Conservation (phyloP, 1,140 invertebrate species). For the Bradysia coprophila region DNA sequence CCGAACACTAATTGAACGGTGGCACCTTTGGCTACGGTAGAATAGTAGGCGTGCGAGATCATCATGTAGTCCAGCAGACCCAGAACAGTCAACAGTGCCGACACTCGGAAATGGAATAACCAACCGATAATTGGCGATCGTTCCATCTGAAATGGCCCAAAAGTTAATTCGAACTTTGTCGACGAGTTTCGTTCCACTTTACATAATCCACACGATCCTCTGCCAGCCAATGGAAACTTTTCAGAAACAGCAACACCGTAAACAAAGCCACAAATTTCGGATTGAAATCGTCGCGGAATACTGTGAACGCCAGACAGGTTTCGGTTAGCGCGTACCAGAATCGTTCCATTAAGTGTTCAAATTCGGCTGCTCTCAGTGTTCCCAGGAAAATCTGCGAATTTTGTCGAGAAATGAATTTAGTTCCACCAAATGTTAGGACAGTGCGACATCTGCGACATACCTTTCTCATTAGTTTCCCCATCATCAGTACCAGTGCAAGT, state of each 20-base stretch:
- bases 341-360: conserved; percentile 96
- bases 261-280: conserved; percentile 97
- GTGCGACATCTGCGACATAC: conserved; percentile 17
- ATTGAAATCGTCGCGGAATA: conserved; percentile 98
- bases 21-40: conserved; percentile 84
- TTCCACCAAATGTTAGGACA: background rate
- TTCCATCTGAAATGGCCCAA: conserved; percentile 84
- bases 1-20: conserved; percentile 98
- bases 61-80: conserved; percentile 74
- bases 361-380: conserved; percentile 86
- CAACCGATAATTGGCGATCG: conserved; percentile 91
- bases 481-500: conserved; percentile 85
- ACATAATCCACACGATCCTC: conserved; percentile 98
- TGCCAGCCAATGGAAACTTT: conserved; percentile 98
- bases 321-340: conserved; percentile 99
- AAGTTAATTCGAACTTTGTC: conserved; percentile 8
- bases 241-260: conserved; percentile 89
- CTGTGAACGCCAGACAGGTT: conserved; percentile 96
- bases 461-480: conserved; percentile 88
- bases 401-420: background rate
- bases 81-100: conserved; percentile 65
- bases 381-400: conserved; percentile 70
- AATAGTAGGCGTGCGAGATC: conserved; percentile 86
- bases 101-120: conserved; percentile 86
- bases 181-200: conserved; percentile 33